phyloP scores from a whole-genome alignment of 2,888 invertebrate genomes.

The Ceriagrion tenellum region DNA sequence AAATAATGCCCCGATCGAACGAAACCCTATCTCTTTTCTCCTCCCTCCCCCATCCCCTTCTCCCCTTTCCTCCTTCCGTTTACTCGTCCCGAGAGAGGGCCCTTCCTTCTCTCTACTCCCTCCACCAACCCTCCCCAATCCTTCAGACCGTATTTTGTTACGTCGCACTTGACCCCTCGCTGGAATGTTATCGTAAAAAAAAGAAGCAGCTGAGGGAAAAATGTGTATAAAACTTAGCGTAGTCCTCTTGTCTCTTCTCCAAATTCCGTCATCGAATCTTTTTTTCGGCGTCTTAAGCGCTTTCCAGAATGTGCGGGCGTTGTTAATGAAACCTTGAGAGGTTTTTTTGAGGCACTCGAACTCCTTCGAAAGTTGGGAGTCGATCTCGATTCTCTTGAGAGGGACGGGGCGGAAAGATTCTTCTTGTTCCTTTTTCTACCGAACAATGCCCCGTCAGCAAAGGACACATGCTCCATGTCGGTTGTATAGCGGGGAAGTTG shows the following conservation, averaged over 20 bases:
- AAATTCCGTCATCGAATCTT: slow-evolving; percentile 26
- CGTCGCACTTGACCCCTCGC: slow-evolving; percentile 25
- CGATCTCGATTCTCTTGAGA: background rate
- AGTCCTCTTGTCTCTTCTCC: background rate
- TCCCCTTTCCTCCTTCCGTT: background rate
- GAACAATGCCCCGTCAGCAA: slow-evolving; percentile 8
- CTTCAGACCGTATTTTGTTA: background rate
- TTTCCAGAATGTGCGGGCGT: background rate
- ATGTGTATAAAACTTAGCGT: background rate
- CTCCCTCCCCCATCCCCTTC: slow-evolving; percentile 65
- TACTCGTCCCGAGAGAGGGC: background rate
- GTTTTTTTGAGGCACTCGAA: background rate
- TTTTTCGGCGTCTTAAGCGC: slow-evolving; percentile 13
- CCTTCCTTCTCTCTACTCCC: background rate
- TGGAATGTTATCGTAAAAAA: slow-evolving; percentile 21
- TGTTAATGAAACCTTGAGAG: background rate
- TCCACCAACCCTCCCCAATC: background rate
- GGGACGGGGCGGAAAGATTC: background rate
- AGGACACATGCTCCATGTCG: background rate
- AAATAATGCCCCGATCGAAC: slow-evolving; percentile 70
- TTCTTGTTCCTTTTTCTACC: background rate
- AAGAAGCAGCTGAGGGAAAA: background rate
- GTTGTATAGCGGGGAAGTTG: background rate
- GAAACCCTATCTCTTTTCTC: slow-evolving; percentile 69
- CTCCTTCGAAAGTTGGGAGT: background rate